Evolutionary conservation across 2,797 vertebrate genomes (phyloP).

Genomic region (Melanotaenia trifasciata): DNA sequence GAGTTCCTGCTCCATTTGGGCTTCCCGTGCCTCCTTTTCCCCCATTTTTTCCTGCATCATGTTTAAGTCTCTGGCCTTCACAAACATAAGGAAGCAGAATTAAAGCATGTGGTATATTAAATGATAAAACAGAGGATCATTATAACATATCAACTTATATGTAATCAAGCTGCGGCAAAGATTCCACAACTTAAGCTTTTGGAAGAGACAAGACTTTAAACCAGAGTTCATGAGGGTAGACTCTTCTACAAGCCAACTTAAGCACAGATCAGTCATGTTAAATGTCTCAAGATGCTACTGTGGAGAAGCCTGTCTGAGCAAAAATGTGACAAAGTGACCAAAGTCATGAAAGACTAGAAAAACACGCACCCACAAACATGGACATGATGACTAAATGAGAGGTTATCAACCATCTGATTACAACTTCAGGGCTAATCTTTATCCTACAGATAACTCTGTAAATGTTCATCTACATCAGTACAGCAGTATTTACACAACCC

Average conservation of each 20-base stretch:
- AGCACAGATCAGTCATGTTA: constrained; percentile 54
- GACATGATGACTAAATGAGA: constrained; percentile 76
- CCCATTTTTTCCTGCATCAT: constrained; percentile 84
- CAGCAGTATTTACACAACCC: constrained; percentile 29
- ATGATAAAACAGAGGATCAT: background rate
- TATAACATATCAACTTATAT: background rate
- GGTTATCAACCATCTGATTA: constrained; percentile 76
- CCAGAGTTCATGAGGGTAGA: constrained; percentile 60
- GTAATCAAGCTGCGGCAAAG: background rate
- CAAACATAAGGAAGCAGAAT: constrained; percentile 3
- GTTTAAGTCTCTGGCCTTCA: constrained; percentile 77
- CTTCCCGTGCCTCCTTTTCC: constrained; percentile 84
- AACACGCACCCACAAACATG: constrained; percentile 74
- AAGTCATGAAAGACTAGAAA: constrained; percentile 75
- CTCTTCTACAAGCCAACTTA: constrained; percentile 50
- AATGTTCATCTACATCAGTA: constrained; percentile 40
- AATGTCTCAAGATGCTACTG: constrained; percentile 77
- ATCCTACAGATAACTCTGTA: constrained; percentile 67
- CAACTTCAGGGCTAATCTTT: constrained; percentile 71
- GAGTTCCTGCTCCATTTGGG: constrained; percentile 88
- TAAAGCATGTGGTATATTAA: background rate
- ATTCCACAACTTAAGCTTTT: constrained; percentile 2
- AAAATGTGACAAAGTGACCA: constrained; percentile 79
- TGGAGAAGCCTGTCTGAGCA: constrained; percentile 66
- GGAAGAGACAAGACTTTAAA: constrained; percentile 4